Percentiles rank a stretch among this genome's conserved stretches.
Conservation (phyloP, 2,888 invertebrate genomes). For the Bugula neritina region DNA sequence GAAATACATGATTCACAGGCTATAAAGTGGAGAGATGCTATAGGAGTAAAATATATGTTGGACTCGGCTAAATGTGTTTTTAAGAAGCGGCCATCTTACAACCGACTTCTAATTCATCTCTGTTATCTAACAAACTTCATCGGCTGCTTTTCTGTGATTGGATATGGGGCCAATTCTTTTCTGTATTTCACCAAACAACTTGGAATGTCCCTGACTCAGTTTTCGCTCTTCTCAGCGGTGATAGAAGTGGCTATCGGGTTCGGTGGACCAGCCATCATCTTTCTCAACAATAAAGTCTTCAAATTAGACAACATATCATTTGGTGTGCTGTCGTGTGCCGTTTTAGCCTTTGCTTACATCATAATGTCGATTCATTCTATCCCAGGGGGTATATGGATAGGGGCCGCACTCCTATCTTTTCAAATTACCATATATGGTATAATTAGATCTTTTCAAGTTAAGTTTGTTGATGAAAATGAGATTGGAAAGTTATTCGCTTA, state of each 20-base stretch:
- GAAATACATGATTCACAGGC: not conserved
- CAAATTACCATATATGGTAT: not conserved
- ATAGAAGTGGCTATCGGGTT: not conserved
- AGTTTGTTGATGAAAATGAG: not conserved
- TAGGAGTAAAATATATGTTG: not conserved
- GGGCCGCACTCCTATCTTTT: not conserved
- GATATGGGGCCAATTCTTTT: not conserved
- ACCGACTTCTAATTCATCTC: not conserved
- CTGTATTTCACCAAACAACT: not conserved
- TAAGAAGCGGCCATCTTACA: not conserved
- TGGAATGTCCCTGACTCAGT: not conserved
- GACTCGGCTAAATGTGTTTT: not conserved
- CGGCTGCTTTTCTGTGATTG: not conserved
- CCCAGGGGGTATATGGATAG: not conserved
- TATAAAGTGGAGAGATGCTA: not conserved
- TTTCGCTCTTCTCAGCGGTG: not conserved
- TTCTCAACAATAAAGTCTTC: not conserved
- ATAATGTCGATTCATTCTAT: not conserved
- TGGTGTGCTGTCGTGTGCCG: not conserved
- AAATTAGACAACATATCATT: not conserved
- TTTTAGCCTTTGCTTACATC: not conserved
- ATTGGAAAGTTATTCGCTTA: slow-evolving; percentile 1
- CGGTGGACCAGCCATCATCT: not conserved
- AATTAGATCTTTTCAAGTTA: not conserved
- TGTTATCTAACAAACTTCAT: not conserved